phyloP scores from a whole-genome alignment of 1,140 invertebrate genomes.

The Copidosoma floridanum region DNA sequence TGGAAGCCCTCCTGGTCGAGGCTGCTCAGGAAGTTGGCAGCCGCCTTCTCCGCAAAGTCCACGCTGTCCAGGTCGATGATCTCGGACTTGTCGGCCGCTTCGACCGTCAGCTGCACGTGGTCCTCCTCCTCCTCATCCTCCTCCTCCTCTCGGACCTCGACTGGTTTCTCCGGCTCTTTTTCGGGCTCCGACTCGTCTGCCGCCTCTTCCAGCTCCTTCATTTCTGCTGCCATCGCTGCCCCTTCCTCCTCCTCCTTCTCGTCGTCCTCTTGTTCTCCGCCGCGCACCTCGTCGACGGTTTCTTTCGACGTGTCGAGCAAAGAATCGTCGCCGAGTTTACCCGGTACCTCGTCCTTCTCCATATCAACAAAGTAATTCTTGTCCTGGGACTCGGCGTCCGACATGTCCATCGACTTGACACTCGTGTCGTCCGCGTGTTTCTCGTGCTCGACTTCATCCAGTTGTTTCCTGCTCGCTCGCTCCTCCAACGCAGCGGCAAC shows the following conservation, averaged over 20 bases:
- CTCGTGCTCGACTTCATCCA: not conserved
- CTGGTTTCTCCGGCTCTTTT: slow-evolving; percentile 4
- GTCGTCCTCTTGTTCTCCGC: slow-evolving; percentile 3
- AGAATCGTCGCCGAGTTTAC: not conserved
- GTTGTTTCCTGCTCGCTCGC: too few species aligned
- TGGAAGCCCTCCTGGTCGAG: slow-evolving; percentile 20
- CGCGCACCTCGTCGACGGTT: not conserved
- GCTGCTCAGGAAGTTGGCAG: slow-evolving; percentile 28
- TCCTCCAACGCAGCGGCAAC: not conserved
- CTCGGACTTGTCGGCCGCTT: not conserved
- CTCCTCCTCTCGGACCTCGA: not conserved
- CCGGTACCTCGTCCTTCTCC: not conserved
- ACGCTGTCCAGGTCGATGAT: slow-evolving; percentile 25
- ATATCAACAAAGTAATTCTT: not conserved
- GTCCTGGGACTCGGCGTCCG: not conserved
- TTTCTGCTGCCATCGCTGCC: not conserved
- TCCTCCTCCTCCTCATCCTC: not conserved
- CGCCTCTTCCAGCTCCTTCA: not conserved
- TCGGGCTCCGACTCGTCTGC: not conserved
- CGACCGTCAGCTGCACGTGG: not conserved
- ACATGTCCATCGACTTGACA: not conserved
- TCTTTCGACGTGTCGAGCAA: not conserved
- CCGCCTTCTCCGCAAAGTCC: slow-evolving; percentile 35
- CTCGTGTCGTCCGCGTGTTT: not conserved
- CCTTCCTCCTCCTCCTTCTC: not conserved